Evolutionary conservation across 2,797 vertebrate species (phyloP), one percentile per base, ranked within the genome.

Genomic region (Lateolabrax maculatus): DNA sequence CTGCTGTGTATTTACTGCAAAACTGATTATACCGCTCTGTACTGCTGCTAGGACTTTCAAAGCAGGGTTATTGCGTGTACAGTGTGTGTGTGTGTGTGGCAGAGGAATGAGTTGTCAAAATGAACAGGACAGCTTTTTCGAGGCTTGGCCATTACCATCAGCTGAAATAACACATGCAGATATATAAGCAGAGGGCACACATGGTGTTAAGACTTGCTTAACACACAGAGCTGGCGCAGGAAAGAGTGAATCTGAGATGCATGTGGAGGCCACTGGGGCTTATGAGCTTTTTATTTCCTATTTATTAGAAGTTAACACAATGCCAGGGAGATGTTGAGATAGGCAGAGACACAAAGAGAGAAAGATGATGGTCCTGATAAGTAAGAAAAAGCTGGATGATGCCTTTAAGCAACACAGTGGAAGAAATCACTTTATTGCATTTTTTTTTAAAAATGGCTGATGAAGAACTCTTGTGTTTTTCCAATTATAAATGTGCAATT

Each of bases 1-100:
- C 64, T 46, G 75, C 78, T 77, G 73, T 65, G 73, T 74, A 31
- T 86, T 84, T 79, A 79, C 67, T 66, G 84, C 72, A 79, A 37
- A 80, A 76, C 56, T 77, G 84, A 83, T 87, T 79, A 64, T 29
- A 51, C 21, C 0, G 7, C 62, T 39, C 36, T 37, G 3, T 8
- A 4, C 36, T 18, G 61, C 72, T 65, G 58, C 29, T 12, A 51
- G 48, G 55, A 65, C 12, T 52, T 23, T 53, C 44, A 43, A 56
- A 39, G 53, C 12, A 9, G 39, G 13, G 19, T 46, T 16, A 31
- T 11, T 58, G 56, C 44, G n/a, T 64, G 8, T 74, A n/a, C n/a
- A n/a, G 13, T 72, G 13, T 43, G 55, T 76, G 21, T 27, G 64
- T 53, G 34, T 57, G 31, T 43, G 37, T 68, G 29, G 6, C 39